Conservation (phyloP, 1,140 invertebrate species). For the Geopemphigus sp. region DNA sequence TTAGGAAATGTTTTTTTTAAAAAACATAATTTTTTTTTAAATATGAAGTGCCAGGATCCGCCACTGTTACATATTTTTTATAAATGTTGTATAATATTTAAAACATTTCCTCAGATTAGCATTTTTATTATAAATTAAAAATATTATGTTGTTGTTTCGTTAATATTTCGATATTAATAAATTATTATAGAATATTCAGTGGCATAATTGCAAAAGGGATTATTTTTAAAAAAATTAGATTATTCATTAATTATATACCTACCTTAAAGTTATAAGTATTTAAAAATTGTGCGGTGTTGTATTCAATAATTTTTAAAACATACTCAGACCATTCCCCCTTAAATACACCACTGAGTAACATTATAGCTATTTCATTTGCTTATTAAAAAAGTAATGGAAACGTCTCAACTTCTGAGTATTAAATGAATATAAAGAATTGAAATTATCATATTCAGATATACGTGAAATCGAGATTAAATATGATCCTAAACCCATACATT, state of each 20-base stretch:
- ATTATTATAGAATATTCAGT: neutral
- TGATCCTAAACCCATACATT: neutral
- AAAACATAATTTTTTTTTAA: too few relatives aligned
- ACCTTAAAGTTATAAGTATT: neutral
- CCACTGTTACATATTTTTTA: too few relatives aligned
- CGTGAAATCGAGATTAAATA: neutral
- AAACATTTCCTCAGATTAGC: slow-evolving; percentile 23
- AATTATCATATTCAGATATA: neutral
- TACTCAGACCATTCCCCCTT: neutral
- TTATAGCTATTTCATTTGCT: neutral
- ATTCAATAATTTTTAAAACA: neutral
- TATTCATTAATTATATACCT: neutral
- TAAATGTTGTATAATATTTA: neutral
- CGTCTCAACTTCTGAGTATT: neutral
- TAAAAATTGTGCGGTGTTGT: neutral
- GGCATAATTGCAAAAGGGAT: too few relatives aligned
- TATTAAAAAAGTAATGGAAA: neutral
- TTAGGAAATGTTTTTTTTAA: too few relatives aligned
- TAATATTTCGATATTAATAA: neutral
- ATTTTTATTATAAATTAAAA: neutral
- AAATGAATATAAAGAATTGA: neutral
- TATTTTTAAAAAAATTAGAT: neutral
- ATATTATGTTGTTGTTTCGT: slow-evolving; percentile 38
- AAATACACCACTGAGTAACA: neutral
- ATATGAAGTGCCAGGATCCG: too few relatives aligned